Base-by-base conservation (phyloP, 2,888 invertebrate genomes). In the Tiphia femorata region DNA sequence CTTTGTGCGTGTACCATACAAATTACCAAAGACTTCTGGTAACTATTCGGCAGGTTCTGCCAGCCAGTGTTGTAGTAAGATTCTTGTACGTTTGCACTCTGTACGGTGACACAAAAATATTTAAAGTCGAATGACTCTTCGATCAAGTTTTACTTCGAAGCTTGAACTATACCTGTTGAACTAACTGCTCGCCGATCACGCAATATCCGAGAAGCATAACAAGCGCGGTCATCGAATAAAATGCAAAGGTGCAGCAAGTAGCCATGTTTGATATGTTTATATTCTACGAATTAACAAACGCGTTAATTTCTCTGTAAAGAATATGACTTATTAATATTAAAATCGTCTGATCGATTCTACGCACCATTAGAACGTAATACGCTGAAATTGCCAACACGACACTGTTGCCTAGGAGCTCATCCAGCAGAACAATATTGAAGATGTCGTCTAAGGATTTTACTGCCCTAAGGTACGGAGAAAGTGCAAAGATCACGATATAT, bases 381-480 rank as follows among this genome's bases (percentile, higher is more conserved):
- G 70, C 43, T 6, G 59, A 64, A 19, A 75, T 51, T 3, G 69
- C 74, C 35, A 75, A 41, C 3, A 70, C 53, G 8, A 70, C 5
- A 16, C 69, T 67, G 17, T 60, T 65, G 8, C 72, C 72, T 17
- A 61, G 33, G 2, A 74, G 64, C 40, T 75, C 75, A 20, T 62
- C 44, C 14, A 75, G 37, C 3, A 75, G 65, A 12, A 74, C 38
- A 2, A 70, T 29, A 19, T 68, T 64, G 23, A 75, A 73, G 10
- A 51, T 60, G 27, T 72, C 53, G 21, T 73, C 69, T 25, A 73
- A 48, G 2, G 55, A 58, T 41, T 57, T 65, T 1, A 67, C 67
- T 65, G 72, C 64, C 73, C 75, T 74, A 10, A 16, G 16, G 10
- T 25, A 8, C 25, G 6, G 27, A 7, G 33, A 38, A 49, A 38